These are phyloP conservation scores for Scortum barcoo DNA, from an alignment of 2,113 vertebrate genomes.

Conservation along the genomic window DNA sequence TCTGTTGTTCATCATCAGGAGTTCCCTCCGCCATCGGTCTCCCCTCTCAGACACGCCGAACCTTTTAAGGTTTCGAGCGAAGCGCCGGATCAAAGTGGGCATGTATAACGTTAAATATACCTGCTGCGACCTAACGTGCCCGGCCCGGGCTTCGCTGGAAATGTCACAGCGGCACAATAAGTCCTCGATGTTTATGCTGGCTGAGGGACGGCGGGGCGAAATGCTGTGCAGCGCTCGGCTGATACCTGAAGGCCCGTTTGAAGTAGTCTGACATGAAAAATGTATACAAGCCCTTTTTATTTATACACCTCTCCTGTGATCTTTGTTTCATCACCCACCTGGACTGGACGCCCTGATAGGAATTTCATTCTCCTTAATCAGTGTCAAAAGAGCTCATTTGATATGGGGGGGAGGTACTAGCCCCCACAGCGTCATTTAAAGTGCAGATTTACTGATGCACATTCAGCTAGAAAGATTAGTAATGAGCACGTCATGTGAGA, in stretches of 20 bases:
- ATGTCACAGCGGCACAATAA: slow-evolving; percentile 23
- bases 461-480: too few relatives aligned
- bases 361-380: slow-evolving; percentile 47
- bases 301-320: slow-evolving; percentile 45
- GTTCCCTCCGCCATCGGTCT: slow-evolving; percentile 10
- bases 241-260: slow-evolving; percentile 54
- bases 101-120: slow-evolving; percentile 13
- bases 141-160: background rate
- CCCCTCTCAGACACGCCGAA: slow-evolving; percentile 8
- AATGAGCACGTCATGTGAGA: too few relatives aligned
- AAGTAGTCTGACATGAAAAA: slow-evolving; percentile 63
- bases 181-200: slow-evolving; percentile 48
- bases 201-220: background rate
- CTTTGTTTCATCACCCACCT: slow-evolving; percentile 54
- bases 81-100: slow-evolving; percentile 40
- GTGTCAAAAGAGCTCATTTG: background rate
- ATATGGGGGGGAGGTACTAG: background rate
- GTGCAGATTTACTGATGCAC: too few relatives aligned
- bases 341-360: background rate
- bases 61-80: slow-evolving; percentile 46
- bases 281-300: slow-evolving; percentile 53
- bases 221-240: background rate
- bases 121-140: slow-evolving; percentile 15
- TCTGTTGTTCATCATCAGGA: slow-evolving; percentile 50
- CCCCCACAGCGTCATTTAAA: background rate